phyloP scores from a whole-genome alignment of 2,113 vertebrate species.

The Chloebia gouldiae region DNA sequence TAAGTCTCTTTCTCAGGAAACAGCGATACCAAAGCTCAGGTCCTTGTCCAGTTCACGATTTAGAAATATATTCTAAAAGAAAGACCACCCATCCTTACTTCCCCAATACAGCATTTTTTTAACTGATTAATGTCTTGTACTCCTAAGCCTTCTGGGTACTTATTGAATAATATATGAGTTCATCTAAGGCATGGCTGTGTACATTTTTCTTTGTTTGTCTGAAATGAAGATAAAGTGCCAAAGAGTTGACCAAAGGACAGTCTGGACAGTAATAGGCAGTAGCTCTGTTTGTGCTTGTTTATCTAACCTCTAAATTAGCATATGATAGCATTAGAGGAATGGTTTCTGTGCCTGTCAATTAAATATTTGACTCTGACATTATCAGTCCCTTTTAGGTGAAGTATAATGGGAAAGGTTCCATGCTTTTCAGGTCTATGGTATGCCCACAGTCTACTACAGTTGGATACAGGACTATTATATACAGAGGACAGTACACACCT shows the following conservation, averaged over 20 bases:
- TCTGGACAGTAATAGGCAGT: background rate
- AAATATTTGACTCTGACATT: background rate
- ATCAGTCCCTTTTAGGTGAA: background rate
- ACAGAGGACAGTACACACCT: background rate
- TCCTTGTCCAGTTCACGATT: background rate
- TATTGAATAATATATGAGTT: background rate
- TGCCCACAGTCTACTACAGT: fast-evolving
- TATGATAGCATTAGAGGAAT: background rate
- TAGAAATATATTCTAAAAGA: background rate
- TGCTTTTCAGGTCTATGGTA: background rate
- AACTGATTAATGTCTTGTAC: background rate
- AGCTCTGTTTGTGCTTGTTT: background rate
- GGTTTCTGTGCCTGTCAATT: background rate
- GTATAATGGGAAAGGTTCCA: background rate
- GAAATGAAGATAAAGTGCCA: background rate
- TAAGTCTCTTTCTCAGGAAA: background rate
- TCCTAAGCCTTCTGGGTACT: background rate
- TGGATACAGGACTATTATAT: background rate
- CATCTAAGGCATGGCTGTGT: background rate
- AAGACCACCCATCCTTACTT: background rate
- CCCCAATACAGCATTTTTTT: background rate
- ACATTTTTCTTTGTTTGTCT: background rate
- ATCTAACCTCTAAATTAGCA: background rate
- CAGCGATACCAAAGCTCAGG: background rate
- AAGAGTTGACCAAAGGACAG: background rate